These are phyloP conservation scores for Lasius fuliginosus DNA, from an alignment of 2,888 invertebrate species.

Conservation along the genomic window DNA sequence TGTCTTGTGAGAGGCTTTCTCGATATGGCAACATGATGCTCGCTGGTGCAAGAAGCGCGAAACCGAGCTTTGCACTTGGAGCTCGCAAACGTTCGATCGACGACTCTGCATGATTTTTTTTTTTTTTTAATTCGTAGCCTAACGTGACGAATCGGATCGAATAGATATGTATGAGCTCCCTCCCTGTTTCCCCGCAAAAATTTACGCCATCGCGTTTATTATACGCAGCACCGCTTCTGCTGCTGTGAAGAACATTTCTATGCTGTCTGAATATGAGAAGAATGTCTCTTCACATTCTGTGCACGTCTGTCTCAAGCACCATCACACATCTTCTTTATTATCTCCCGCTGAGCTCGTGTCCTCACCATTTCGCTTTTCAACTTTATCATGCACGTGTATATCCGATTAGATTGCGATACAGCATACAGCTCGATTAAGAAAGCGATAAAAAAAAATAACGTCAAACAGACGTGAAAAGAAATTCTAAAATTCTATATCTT, in stretches of 20 bases:
- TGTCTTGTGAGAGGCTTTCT: constrained; percentile 36
- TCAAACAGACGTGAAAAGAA: background rate
- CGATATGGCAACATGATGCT: constrained; percentile 12
- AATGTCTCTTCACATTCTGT: constrained; percentile 25
- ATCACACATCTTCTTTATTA: constrained; percentile 54
- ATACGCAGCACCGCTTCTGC: constrained; percentile 50
- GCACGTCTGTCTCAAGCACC: constrained; percentile 48
- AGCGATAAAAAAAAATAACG: constrained; percentile 4
- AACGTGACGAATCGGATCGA: constrained; percentile 21
- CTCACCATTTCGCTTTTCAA: constrained; percentile 62
- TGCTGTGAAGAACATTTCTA: constrained; percentile 42
- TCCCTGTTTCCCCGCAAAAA: background rate
- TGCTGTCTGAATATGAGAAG: constrained; percentile 47
- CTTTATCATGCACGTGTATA: constrained; percentile 66
- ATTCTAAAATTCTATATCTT: background rate
- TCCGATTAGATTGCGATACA: constrained; percentile 22
- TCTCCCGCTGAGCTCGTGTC: constrained; percentile 66
- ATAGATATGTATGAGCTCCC: constrained; percentile 7
- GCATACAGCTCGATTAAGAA: background rate
- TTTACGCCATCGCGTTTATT: constrained; percentile 18
- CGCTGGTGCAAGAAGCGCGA: background rate
- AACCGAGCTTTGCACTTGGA: constrained; percentile 61
- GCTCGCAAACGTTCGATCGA: constrained; percentile 29
- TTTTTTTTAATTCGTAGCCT: constrained; percentile 39
- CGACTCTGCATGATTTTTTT: constrained; percentile 62